These are phyloP conservation scores for Ranitomeya variabilis DNA, from an alignment of 2,113 vertebrate species.

Conservation along the genomic window DNA sequence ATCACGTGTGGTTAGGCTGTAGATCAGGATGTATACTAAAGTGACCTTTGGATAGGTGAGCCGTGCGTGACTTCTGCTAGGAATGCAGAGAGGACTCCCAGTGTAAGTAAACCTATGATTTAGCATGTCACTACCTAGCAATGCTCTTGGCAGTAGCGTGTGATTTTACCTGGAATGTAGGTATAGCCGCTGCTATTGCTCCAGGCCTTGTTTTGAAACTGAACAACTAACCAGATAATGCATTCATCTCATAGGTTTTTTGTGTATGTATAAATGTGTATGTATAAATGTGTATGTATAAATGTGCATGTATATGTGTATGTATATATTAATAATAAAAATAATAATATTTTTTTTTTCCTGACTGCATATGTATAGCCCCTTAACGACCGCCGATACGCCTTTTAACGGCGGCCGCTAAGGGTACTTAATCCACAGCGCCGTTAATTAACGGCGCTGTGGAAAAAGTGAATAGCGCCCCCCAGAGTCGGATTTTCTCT, in stretches of 20 bases:
- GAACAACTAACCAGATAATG: not conserved
- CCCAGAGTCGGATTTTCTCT: too few species aligned
- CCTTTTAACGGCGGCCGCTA: too few species aligned
- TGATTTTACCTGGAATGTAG: constrained; percentile 18
- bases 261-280: too few species aligned
- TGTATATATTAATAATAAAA: too few species aligned
- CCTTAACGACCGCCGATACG: too few species aligned
- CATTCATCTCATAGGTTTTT: not conserved
- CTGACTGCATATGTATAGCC: not conserved
- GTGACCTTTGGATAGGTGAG: constrained; percentile 43
- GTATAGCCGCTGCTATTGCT: not conserved
- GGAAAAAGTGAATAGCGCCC: too few species aligned
- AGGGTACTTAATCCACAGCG: too few species aligned
- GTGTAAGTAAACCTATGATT: not conserved
- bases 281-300: too few species aligned
- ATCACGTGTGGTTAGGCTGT: not conserved
- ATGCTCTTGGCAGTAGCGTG: not conserved
- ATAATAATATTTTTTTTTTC: not conserved
- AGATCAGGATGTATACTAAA: too few species aligned
- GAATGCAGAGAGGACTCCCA: constrained; percentile 6
- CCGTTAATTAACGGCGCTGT: too few species aligned
- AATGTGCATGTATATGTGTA: too few species aligned
- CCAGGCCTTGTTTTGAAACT: not conserved
- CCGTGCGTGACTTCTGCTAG: not conserved
- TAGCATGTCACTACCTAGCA: constrained; percentile 23